A percentile compares a stretch with the other conserved stretches of the same genome.
These are phyloP conservation scores for Craniophora ligustri DNA, from an alignment of 2,888 invertebrate species.

Conservation along the genomic window DNA sequence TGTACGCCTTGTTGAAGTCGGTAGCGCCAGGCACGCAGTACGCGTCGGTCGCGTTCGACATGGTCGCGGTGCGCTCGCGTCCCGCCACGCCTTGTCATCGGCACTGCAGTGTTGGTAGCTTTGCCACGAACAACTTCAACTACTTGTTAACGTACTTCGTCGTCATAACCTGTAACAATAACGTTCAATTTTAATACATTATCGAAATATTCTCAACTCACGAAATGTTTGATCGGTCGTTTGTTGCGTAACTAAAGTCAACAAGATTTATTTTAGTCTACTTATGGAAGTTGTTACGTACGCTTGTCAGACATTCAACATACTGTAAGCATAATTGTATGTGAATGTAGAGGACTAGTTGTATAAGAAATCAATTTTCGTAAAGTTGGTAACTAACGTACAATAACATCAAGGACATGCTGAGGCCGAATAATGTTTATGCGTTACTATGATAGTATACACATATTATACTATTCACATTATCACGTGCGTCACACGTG, in stretches of 20 bases:
- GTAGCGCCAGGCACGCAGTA: slow-evolving; percentile 89
- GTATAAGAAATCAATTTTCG: slow-evolving; percentile 22
- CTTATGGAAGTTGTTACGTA: slow-evolving; percentile 14
- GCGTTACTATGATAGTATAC: slow-evolving; percentile 15
- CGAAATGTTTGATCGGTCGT: background rate
- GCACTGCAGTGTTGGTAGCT: slow-evolving; percentile 46
- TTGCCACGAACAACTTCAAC: slow-evolving; percentile 35
- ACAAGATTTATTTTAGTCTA: slow-evolving; percentile 8
- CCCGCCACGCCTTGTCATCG: slow-evolving; percentile 62
- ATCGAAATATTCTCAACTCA: background rate
- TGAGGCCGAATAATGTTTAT: slow-evolving; percentile 13
- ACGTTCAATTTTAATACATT: slow-evolving; percentile 12
- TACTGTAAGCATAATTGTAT: slow-evolving; percentile 1
- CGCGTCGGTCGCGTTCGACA: slow-evolving; percentile 81
- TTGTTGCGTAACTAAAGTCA: slow-evolving; percentile 7
- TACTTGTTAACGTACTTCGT: slow-evolving; percentile 40
- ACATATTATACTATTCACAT: too few species aligned
- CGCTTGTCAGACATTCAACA: background rate
- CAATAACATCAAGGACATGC: slow-evolving; percentile 33
- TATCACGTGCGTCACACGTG: slow-evolving; percentile 51
- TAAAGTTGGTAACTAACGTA: slow-evolving; percentile 19
- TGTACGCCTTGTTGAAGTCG: slow-evolving; percentile 90
- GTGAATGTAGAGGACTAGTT: background rate
- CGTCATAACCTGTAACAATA: slow-evolving; percentile 67
- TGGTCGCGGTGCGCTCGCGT: slow-evolving; percentile 61